Evolutionary conservation across 1,140 invertebrate genomes (phyloP), one percentile per base, ranked within the genome.

Genomic region (Drosophila nannoptera): DNA sequence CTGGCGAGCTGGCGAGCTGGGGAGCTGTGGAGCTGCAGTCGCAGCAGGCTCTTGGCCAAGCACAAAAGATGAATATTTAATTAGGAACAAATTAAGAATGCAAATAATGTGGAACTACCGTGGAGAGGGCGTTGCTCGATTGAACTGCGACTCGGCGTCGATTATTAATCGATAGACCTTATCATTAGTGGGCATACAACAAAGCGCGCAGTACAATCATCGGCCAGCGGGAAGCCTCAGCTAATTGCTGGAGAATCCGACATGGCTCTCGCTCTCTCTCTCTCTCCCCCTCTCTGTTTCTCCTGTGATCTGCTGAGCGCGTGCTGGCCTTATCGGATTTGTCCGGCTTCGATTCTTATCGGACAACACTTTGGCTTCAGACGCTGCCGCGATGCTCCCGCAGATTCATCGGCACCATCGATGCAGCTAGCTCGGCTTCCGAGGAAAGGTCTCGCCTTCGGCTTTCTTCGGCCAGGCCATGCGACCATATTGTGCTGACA

Each of bases 51-150:
- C 12, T 16, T 55, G 43, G 4, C 63, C 69, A 60, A n/a, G 54
- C 59, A 73, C 66, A 73, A 73, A 78, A 86, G 81, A 77, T 87
- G 81, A 86, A 86, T 84, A 86, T 86, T 87, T 81, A 86, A 86
- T 86, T 86, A 73, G 74, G 70, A 86, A 87, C 74, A 81, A 86
- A 86, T 86, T 86, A 86, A 86, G 80, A 86, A 86, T 86, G 81
- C 81, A 86, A 86, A 86, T 86, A 86, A 86, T 74, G 69, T 81
- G 76, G 77, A 86, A 86, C 81, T 86, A 80, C 76, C 68, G 78
- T 56, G 74, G 71, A 43, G 58, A 50, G 42, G 45, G 38, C 58
- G 38, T 64, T 42, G 55, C 55, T 45, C 42, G 55, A 43, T 14
- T 56, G 54, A 56, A 58, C 55, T 58, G 5, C 42, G 31, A 22